These are phyloP conservation scores for Neofelis nebulosa DNA, from an alignment of 2,113 vertebrate genomes.

Conservation along the genomic window DNA sequence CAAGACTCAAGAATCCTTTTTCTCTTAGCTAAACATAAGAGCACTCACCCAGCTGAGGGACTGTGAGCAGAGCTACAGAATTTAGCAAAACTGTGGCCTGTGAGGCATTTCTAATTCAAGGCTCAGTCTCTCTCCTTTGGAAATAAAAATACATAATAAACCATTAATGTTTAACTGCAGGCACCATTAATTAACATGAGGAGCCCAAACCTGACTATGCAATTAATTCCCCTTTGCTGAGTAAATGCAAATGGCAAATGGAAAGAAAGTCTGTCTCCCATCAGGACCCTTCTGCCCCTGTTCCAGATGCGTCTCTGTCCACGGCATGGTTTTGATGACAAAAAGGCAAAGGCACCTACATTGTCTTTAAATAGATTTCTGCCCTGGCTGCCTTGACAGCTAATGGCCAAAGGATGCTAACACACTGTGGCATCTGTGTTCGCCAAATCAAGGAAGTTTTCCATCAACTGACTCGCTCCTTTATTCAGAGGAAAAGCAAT, in stretches of 20 bases:
- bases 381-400: conserved; percentile 36
- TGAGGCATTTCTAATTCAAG: not conserved
- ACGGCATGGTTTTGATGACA: not conserved
- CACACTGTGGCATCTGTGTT: not conserved
- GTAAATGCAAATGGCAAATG: not conserved
- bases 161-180: not conserved
- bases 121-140: not conserved
- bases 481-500: not conserved
- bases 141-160: conserved; percentile 9
- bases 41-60: not conserved
- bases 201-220: not conserved
- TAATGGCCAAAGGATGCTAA: conserved; percentile 49
- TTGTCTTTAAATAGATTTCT: conserved; percentile 66
- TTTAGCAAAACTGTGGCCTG: not conserved
- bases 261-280: not conserved
- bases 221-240: not conserved
- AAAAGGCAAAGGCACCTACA: not conserved
- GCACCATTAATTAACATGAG: not conserved
- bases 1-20: not conserved
- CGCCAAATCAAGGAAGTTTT: not conserved
- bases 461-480: not conserved
- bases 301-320: not conserved
- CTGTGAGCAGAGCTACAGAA: not conserved
- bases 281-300: not conserved
- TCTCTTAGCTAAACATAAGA: not conserved